Conservation (phyloP, 2,888 invertebrate species). For the Patella depressa region DNA sequence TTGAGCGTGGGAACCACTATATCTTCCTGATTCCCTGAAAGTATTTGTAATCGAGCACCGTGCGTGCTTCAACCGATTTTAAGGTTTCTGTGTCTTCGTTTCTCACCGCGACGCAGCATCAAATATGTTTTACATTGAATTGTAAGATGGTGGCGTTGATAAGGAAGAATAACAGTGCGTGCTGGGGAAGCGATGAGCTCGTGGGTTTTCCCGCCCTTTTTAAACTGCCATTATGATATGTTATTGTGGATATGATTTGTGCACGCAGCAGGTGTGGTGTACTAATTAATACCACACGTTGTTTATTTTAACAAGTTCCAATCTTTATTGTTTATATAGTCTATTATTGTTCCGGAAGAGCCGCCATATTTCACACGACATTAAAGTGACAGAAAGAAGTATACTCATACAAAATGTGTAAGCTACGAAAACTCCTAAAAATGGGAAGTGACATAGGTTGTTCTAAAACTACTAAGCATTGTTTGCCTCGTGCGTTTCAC, state of each 20-base stretch:
- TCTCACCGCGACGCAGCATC: not conserved
- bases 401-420: too few relatives aligned
- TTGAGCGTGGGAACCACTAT: slow-evolving; percentile 5
- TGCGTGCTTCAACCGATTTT: too few relatives aligned
- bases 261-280: not conserved
- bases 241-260: not conserved
- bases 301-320: not conserved
- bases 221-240: not conserved
- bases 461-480: too few relatives aligned
- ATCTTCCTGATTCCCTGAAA: not conserved
- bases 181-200: not conserved
- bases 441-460: too few relatives aligned
- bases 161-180: not conserved
- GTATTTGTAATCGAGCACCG: not conserved
- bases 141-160: slow-evolving; percentile 4
- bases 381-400: too few relatives aligned
- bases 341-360: too few relatives aligned
- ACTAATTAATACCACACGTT: not conserved
- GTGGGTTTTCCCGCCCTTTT: slow-evolving; percentile 1
- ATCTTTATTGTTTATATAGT: not conserved
- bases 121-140: slow-evolving; percentile 3
- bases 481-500: too few relatives aligned
- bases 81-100: too few relatives aligned
- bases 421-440: too few relatives aligned
- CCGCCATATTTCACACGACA: too few relatives aligned